Conservation (phyloP, 2,113 vertebrate species). For the Junco hyemalis region DNA sequence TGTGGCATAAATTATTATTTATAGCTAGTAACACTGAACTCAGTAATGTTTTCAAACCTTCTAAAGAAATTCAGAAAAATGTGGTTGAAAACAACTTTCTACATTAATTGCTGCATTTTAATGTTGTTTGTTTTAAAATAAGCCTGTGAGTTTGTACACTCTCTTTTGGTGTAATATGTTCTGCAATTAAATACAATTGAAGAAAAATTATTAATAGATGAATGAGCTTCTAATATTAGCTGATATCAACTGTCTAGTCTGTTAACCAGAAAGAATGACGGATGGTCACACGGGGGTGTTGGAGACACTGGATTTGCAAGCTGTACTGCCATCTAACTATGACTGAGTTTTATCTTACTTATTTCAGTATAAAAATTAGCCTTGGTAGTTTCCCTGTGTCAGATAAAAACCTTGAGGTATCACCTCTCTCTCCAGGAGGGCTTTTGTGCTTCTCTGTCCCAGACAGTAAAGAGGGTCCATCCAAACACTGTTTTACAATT, state of each 20-base stretch:
- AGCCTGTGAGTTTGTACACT: conserved; percentile 2
- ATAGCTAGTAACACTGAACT: not conserved
- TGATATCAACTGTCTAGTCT: not conserved
- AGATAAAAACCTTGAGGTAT: not conserved
- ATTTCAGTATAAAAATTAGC: not conserved
- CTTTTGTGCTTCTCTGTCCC: not conserved
- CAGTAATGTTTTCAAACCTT: not conserved
- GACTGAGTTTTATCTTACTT: not conserved
- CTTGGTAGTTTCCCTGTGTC: not conserved
- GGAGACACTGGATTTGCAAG: not conserved
- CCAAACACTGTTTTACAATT: not conserved
- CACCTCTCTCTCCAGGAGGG: not conserved
- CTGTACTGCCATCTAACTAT: not conserved
- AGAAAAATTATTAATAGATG: not conserved
- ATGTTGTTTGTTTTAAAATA: conserved; percentile 41
- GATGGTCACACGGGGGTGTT: not conserved
- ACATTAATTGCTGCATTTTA: conserved; percentile 30
- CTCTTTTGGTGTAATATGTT: not conserved
- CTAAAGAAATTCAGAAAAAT: conserved; percentile 16
- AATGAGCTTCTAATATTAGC: conserved; percentile 29
- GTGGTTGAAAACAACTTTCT: not conserved
- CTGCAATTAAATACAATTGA: not conserved
- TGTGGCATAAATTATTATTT: not conserved
- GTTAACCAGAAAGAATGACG: not conserved
- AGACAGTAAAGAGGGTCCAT: not conserved